Percentiles rank a stretch among this genome's conserved stretches.
These are phyloP conservation scores for Polylopha cassiicola DNA, from an alignment of 2,888 invertebrate species.

Conservation along the genomic window DNA sequence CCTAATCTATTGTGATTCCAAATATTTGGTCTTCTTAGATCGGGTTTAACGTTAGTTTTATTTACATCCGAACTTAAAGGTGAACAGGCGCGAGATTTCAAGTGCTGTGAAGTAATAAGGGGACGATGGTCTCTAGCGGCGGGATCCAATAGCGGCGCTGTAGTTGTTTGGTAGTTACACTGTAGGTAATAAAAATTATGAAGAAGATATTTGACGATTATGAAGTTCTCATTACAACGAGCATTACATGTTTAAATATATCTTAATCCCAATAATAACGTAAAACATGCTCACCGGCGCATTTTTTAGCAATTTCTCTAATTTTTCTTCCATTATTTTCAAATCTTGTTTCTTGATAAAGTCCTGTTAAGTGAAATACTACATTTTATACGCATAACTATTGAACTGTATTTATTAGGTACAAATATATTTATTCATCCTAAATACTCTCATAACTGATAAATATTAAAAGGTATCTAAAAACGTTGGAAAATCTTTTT, in stretches of 20 bases:
- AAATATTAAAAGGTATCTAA: not conserved
- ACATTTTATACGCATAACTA: not conserved
- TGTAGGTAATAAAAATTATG: too few species aligned
- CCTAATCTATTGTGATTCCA: not conserved
- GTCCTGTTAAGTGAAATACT: constrained; percentile 34
- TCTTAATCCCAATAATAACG: not conserved
- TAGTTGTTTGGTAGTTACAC: too few species aligned
- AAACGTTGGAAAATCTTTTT: not conserved
- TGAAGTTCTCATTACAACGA: too few species aligned
- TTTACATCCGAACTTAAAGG: too few species aligned
- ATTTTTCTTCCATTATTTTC: constrained; percentile 52
- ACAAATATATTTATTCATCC: too few species aligned
- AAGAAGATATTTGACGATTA: too few species aligned
- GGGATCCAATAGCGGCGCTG: too few species aligned
- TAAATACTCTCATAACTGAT: not conserved
- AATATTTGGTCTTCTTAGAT: too few species aligned
- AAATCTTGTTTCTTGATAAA: constrained; percentile 53
- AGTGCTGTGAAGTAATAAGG: too few species aligned
- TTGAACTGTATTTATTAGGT: not conserved
- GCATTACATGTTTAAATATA: too few species aligned
- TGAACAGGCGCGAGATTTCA: too few species aligned
- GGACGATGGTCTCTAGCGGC: too few species aligned
- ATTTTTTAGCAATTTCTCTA: constrained; percentile 43
- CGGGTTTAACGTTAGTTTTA: constrained; percentile 4
- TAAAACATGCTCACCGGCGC: constrained; percentile 43